Base-by-base conservation (phyloP, 2,113 vertebrate genomes). In the Saimiri boliviensis region DNA sequence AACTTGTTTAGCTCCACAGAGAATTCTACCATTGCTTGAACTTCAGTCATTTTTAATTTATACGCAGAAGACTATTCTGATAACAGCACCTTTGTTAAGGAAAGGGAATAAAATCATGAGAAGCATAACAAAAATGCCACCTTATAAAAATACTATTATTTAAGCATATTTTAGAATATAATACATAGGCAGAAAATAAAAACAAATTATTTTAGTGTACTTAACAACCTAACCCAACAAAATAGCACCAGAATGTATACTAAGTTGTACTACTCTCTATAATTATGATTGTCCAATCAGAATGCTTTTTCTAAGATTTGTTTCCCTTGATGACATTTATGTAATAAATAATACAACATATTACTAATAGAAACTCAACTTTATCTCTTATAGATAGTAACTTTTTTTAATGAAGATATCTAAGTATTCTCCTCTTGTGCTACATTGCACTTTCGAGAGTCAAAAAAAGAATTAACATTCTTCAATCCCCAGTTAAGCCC, bases 1-100 rank as follows among this genome's bases (percentile, higher is more conserved):
- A 99, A 99, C 98, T 99, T 99, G 98, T 99, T 99, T 98, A 99
- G 99, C 98, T 99, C 99, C 98, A 99, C 99, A 91, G 99, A 99
- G 98, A 99, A 99, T 99, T 99, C 99, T 98, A 99, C 99, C 96
- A 99, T 99, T 98, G 99, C 99, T 99, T 99, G 99, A 97, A 99
- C 99, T 99, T 99, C 99, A 98, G 99, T 99, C 99, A 99, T 99
- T 98, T 99, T 99, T 98, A 98, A 98, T 97, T 98, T 99, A 99
- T 97, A 98, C 98, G 97, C 98, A 98, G 98, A 97, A 98, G 97
- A 96, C 98, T 98, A 98, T 98, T 98, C 94, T 98, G 98, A 98
- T 99, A 98, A 98, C 98, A 99, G 99, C 98, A 99, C 99, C 98
- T 98, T 97, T 96, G 95, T 98, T 96, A 98, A 98, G 76, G 97